Evolutionary conservation across 2,113 vertebrate species (phyloP), one percentile per base, ranked within the genome.

Genomic region (Corydoras maculifer): DNA sequence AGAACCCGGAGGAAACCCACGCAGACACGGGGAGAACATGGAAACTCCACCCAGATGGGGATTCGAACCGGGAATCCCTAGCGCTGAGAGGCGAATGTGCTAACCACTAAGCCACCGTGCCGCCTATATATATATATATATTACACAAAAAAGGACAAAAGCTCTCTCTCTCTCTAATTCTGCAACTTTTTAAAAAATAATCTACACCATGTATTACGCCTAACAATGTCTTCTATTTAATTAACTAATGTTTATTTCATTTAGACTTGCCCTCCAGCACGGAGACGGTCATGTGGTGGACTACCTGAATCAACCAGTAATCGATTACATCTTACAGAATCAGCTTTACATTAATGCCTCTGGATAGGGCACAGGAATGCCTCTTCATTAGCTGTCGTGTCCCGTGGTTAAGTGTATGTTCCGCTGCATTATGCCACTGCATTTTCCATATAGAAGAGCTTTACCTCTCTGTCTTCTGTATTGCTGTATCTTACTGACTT

Each of bases 291-390:
- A 98, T 0, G 96, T 99, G 0, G 92, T 97, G 88, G 95, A 99
- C 80, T 99, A 99, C 85, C 91, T 99, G 84, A 89, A 82, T 72
- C 97, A 99, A 87, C 93, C 94, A 0, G 95, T 99, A 87, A 99
- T 99, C 5, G 97, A 99, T 89, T 99, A 98, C 89, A 93, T 99
- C 84, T 92, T 99, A 87, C 94, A 99, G 89, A 96, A 91, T 80
- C 96, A 98, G 86, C 94, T 99, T 53, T 99, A 98, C 88, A 98
- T 99, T 90, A 98, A 92, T 0, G 88, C 97, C 77, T 98, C 97
- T 0, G 95, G 97, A 86, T 99, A 95, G 86, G 48, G 58, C 3
- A 31, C 15, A 61, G 4, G 30, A 14, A 12, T 30, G 48, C 65
- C 51, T 69, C 82, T 78, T 69, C 72, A 69, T 80, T 79, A 76